phyloP scores from a whole-genome alignment of 2,113 vertebrate species.

The Mesocricetus auratus region DNA sequence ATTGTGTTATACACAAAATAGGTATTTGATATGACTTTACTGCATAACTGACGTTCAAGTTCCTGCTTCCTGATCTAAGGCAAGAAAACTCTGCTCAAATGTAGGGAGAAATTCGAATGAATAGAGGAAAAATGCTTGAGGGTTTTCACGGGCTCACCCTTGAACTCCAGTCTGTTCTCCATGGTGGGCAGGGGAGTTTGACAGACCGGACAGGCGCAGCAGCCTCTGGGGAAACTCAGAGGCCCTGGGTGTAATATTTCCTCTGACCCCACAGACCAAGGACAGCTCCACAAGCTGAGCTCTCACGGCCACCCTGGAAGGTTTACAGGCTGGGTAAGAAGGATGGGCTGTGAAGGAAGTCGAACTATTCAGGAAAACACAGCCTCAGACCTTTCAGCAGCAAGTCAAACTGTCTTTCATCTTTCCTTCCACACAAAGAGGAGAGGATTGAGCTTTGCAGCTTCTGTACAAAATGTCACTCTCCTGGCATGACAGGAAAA shows the following conservation, averaged over 20 bases:
- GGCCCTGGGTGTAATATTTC: not conserved
- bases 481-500: slow-evolving; percentile 27
- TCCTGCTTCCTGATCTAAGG: slow-evolving; percentile 2
- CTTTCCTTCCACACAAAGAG: slow-evolving; percentile 52
- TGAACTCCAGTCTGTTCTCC: not conserved
- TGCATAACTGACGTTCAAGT: not conserved
- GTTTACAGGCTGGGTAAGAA: not conserved
- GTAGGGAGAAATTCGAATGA: not conserved
- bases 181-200: not conserved
- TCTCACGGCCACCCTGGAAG: not conserved
- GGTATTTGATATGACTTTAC: not conserved
- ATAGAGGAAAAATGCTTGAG: not conserved
- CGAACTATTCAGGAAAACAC: not conserved
- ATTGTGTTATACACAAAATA: not conserved
- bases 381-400: not conserved
- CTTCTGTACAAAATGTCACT: slow-evolving; percentile 47
- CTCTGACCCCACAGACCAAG: slow-evolving; percentile 68
- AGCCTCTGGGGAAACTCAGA: not conserved
- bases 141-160: not conserved
- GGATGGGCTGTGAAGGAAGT: not conserved
- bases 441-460: slow-evolving; percentile 21
- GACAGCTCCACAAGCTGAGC: slow-evolving; percentile 49
- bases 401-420: not conserved
- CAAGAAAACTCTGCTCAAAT: not conserved
- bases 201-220: not conserved